These are phyloP conservation scores for Paradisaea rubra DNA, from an alignment of 2,113 vertebrate genomes.

Conservation along the genomic window DNA sequence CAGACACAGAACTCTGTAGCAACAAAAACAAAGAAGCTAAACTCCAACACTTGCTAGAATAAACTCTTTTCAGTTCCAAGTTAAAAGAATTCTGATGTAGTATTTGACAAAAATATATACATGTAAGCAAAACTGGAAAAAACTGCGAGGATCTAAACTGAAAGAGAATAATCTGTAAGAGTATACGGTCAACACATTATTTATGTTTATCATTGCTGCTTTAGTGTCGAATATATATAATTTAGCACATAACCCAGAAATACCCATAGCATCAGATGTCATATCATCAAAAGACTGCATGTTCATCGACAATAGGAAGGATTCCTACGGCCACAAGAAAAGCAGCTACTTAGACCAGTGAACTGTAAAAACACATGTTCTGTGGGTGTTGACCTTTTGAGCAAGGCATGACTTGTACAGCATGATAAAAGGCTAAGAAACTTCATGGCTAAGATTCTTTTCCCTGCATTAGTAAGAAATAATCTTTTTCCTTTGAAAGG, in stretches of 20 bases:
- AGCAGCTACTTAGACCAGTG: not conserved
- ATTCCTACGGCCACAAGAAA: not conserved
- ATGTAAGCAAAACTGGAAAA: not conserved
- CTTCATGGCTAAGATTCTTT: not conserved
- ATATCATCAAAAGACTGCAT: not conserved
- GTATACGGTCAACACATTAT: not conserved
- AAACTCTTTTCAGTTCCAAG: not conserved
- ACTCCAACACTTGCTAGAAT: not conserved
- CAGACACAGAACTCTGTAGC: not conserved
- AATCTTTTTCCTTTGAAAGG: not conserved
- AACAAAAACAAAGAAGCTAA: not conserved
- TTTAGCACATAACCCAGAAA: not conserved
- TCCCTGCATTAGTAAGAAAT: not conserved
- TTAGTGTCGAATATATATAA: not conserved
- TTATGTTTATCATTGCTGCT: not conserved
- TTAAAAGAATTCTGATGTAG: not conserved
- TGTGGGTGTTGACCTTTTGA: conserved; percentile 28
- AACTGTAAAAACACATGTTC: not conserved
- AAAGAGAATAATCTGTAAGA: not conserved
- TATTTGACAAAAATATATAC: not conserved
- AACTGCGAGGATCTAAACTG: not conserved
- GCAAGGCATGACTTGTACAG: not conserved
- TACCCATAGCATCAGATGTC: not conserved
- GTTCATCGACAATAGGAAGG: not conserved
- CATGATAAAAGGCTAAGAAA: not conserved